Percentiles rank a stretch among this genome's conserved stretches.
These are phyloP conservation scores for Agapornis canus DNA, from an alignment of 2,797 vertebrate species.

Conservation along the genomic window DNA sequence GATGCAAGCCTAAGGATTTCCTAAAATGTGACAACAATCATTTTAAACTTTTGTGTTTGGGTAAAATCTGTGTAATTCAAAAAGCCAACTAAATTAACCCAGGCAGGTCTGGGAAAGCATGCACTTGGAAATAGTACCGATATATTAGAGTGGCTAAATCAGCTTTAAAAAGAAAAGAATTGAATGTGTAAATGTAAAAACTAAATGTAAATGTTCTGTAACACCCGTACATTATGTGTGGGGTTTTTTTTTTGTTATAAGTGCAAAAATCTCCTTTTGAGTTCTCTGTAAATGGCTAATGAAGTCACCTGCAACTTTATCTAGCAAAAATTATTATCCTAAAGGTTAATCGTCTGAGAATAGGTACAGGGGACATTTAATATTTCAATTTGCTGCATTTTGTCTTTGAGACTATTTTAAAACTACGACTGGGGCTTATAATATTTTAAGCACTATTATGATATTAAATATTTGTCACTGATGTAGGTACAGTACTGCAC, in stretches of 20 bases:
- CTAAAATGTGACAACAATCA: not conserved
- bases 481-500: conserved; percentile 38
- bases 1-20: not conserved
- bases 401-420: conserved; percentile 58
- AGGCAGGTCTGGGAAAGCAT: not conserved
- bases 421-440: conserved; percentile 44
- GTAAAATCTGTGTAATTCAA: not conserved
- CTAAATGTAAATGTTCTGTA: not conserved
- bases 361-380: conserved; percentile 22
- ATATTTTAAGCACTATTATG: conserved; percentile 68
- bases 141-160: not conserved
- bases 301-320: not conserved
- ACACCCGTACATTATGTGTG: not conserved
- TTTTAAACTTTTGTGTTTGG: not conserved
- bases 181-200: not conserved
- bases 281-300: not conserved
- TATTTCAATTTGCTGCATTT: conserved; percentile 56
- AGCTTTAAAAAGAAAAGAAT: not conserved
- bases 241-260: not conserved
- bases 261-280: not conserved
- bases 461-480: conserved; percentile 69
- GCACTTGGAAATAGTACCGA: not conserved
- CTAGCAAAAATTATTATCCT: not conserved
- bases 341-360: conserved; percentile 29
- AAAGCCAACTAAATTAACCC: not conserved